A percentile compares a stretch with the other conserved stretches of the same genome.
phyloP scores from a whole-genome alignment of 2,797 vertebrate species.

The Leptatherina wallacei region DNA sequence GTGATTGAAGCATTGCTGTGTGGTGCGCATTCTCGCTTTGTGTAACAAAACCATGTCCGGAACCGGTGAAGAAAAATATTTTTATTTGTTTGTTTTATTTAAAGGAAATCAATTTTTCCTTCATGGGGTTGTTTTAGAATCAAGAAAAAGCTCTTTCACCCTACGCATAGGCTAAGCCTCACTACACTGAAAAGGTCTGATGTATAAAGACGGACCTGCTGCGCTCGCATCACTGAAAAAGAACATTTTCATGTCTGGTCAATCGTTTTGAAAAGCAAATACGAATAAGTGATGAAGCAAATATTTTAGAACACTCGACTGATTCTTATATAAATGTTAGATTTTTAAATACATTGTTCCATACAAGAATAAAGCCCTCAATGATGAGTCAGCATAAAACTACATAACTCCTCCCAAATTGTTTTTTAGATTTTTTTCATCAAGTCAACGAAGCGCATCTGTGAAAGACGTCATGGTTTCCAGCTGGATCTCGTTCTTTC shows the following conservation, averaged over 20 bases:
- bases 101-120: no score
- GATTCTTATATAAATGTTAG: not conserved
- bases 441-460: not conserved
- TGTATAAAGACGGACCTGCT: not conserved
- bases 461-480: not conserved
- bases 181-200: not conserved
- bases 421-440: not conserved
- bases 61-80: not conserved
- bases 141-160: no score
- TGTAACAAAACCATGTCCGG: conserved; percentile 15
- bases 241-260: not conserved
- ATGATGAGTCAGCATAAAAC: not conserved
- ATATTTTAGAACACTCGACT: not conserved
- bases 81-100: not conserved
- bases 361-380: not conserved
- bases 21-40: conserved; percentile 18
- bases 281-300: not conserved
- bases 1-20: conserved; percentile 3
- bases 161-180: no score
- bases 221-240: not conserved
- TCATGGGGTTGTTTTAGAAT: no score
- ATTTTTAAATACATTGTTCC: not conserved
- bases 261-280: not conserved
- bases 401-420: not conserved
- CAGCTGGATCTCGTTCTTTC: conserved; percentile 2